These are phyloP conservation scores for Erebia palarica DNA, from an alignment of 2,888 invertebrate genomes.

Conservation along the genomic window DNA sequence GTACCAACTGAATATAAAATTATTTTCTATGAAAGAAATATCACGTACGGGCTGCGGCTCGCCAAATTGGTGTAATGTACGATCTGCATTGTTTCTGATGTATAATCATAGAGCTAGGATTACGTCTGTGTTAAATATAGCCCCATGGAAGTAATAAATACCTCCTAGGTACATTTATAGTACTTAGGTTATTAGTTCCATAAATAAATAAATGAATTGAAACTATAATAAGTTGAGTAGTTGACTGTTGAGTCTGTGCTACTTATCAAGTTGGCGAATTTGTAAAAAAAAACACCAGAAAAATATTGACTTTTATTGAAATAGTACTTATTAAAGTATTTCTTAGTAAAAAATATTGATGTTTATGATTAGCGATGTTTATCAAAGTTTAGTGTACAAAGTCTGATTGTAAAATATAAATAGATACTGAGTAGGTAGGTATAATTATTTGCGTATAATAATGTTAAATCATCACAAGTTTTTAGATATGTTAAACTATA, in stretches of 20 bases:
- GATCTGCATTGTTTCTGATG: too few species aligned
- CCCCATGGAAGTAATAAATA: too few species aligned
- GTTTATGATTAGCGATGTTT: conserved; percentile 42
- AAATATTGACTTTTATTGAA: neutral
- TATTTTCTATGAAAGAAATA: too few species aligned
- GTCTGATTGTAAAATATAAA: conserved; percentile 69
- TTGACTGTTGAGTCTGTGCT: neutral
- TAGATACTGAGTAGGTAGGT: conserved; percentile 30
- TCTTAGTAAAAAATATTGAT: conserved; percentile 34
- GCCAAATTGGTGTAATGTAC: too few species aligned
- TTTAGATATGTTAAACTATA: conserved; percentile 20
- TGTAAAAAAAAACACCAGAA: neutral
- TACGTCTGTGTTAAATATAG: too few species aligned
- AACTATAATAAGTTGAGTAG: too few species aligned
- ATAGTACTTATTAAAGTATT: neutral
- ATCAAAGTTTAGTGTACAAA: conserved; percentile 57
- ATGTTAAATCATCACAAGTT: conserved; percentile 53
- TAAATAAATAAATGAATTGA: too few species aligned
- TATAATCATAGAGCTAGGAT: too few species aligned
- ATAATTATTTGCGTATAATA: conserved; percentile 28
- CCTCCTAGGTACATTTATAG: too few species aligned
- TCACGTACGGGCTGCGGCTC: too few species aligned
- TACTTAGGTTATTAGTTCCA: too few species aligned
- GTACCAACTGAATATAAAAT: too few species aligned
- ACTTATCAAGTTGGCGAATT: conserved; percentile 7